Evolutionary conservation across 2,888 invertebrate species (phyloP).

Genomic region (Coenonympha arcania): DNA sequence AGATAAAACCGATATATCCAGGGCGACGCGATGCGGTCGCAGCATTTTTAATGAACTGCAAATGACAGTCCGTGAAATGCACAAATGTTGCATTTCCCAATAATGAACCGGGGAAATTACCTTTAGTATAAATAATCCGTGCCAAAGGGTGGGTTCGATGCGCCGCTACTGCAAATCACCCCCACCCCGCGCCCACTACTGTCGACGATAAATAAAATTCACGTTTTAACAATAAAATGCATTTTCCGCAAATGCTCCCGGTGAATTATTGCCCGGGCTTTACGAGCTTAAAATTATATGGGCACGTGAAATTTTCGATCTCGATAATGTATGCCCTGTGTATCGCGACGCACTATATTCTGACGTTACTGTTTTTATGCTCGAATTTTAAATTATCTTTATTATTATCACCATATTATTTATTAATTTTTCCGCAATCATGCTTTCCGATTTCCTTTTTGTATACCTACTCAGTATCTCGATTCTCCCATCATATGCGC

Average conservation of each 20-base stretch:
- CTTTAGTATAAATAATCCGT: constrained; percentile 72
- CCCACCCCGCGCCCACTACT: constrained; percentile 52
- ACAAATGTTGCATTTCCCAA: constrained; percentile 70
- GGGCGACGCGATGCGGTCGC: constrained; percentile 23
- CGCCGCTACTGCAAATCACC: constrained; percentile 67
- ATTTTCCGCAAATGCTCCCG: constrained; percentile 74
- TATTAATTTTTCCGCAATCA: constrained; percentile 17
- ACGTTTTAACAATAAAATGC: constrained; percentile 76
- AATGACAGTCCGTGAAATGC: constrained; percentile 63
- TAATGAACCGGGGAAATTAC: constrained; percentile 72
- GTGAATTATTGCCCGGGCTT: constrained; percentile 71
- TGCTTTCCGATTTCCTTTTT: constrained; percentile 2
- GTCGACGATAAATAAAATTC: constrained; percentile 74
- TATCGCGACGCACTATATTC: constrained; percentile 59
- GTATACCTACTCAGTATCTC: neutral
- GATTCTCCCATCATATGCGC: neutral
- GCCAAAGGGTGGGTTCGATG: constrained; percentile 58
- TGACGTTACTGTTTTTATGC: constrained; percentile 37
- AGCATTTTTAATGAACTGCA: constrained; percentile 66
- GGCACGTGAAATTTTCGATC: constrained; percentile 73
- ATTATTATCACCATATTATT: constrained; percentile 25
- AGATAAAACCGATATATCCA: constrained; percentile 24
- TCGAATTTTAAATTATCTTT: constrained; percentile 31
- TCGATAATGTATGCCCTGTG: constrained; percentile 61
- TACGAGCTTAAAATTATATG: constrained; percentile 75